Evolutionary conservation across 2,113 vertebrate genomes (phyloP), one percentile per base, ranked within the genome.

Genomic region (Diglossa brunneiventris): DNA sequence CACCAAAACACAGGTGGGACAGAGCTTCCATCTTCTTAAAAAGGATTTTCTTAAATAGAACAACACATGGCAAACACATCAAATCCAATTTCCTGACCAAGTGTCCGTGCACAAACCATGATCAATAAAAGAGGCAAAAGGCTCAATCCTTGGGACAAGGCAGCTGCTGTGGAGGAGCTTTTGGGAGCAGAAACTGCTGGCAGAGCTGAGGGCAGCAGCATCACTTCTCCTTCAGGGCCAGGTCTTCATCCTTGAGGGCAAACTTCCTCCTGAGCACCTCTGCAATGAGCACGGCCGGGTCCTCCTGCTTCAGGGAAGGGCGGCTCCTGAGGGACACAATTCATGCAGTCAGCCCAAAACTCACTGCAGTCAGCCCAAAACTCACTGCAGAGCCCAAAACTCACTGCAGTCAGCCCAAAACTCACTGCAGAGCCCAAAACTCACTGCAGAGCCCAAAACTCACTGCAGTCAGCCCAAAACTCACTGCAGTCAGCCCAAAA

Each of bases 221-320:
- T 98, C 97, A 98, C 53, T 98, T 98, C 95, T 98, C 98, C 96
- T 98, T 99, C 95, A 97, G 77, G 89, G 93, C 92, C 58, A 98
- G 96, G 88, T 99, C 99, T 84, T 99, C 99, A 13, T 99, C 99
- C 91, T 98, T 98, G 42, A 99, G 97, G 73, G 99, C 98, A 91
- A 99, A 99, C 91, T 99, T 99, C 97, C 99, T 99, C 72, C 98
- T 98, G 63, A 99, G 97, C 68, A 98, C 99, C 94, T 99, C 99
- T 4, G 99, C 99, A 90, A 99, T 99, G 53, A 99, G 98, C 50
- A 98, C 74, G 4, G 99, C 98, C 0, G 99, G 99, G 96, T 99
- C 99, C 56, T 99, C 99, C 80, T 99, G 99, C 96, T 98, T 98
- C 94, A 99, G 73, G 35, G 99, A 98, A 4, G 97, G 98, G 77